Evolutionary conservation across 2,888 invertebrate species (phyloP).

Genomic region (Aspidiotus destructor): DNA sequence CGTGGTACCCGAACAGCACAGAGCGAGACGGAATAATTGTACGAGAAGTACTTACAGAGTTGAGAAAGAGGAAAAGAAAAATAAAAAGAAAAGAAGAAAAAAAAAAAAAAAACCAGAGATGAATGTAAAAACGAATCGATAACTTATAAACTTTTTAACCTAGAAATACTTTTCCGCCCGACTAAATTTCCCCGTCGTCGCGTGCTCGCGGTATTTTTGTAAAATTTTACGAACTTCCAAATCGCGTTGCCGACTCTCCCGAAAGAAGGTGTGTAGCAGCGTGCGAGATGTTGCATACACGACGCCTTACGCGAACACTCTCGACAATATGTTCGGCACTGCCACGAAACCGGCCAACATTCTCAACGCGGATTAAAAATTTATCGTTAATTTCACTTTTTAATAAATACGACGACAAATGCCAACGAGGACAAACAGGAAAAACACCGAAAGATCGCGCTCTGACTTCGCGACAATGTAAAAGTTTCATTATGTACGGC

Average conservation of each 20-base stretch:
- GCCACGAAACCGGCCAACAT: neutral
- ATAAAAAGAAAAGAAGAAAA: neutral
- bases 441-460: slow-evolving; percentile 29
- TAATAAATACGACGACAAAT: neutral
- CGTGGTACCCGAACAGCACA: slow-evolving; percentile 16
- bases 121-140: slow-evolving; percentile 32
- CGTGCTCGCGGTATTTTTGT: slow-evolving; percentile 19
- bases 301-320: neutral
- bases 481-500: slow-evolving; percentile 21
- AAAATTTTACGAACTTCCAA: neutral
- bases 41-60: slow-evolving; percentile 28
- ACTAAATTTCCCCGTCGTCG: slow-evolving; percentile 19
- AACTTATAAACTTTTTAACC: slow-evolving; percentile 33
- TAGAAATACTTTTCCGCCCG: slow-evolving; percentile 27
- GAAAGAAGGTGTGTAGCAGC: too few relatives aligned
- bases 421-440: neutral
- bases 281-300: too few relatives aligned
- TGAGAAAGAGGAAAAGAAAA: slow-evolving; percentile 23
- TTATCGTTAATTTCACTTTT: neutral
- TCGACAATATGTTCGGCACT: neutral
- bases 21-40: slow-evolving; percentile 28
- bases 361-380: neutral
- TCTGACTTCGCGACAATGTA: slow-evolving; percentile 24
- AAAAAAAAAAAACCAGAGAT: slow-evolving; percentile 18
- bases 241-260: neutral